Percentiles rank a stretch among this genome's conserved stretches.
Conservation (phyloP, 1,140 invertebrate species). For the Phenacoccus solenopsis region DNA sequence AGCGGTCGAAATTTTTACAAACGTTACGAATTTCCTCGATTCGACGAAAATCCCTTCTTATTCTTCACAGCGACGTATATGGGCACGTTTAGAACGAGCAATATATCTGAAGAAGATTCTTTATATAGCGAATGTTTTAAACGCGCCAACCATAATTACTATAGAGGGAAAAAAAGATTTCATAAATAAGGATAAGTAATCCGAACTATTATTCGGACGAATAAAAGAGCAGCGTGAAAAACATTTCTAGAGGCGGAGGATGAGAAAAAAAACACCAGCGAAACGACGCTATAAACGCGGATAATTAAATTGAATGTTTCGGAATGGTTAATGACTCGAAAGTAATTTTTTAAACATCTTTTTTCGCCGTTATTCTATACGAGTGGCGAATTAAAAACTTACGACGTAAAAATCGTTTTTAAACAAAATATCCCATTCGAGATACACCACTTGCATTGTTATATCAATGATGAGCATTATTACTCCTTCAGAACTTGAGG, state of each 20-base stretch:
- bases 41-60: too few species aligned
- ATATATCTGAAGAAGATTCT: too few species aligned
- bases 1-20: not conserved
- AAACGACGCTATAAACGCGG: not conserved
- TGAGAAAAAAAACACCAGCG: not conserved
- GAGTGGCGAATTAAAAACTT: not conserved
- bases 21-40: not conserved
- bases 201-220: not conserved
- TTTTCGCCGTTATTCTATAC: not conserved
- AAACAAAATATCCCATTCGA: too few species aligned
- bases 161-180: not conserved
- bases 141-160: too few species aligned
- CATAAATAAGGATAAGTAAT: not conserved
- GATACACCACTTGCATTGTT: too few species aligned
- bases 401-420: too few species aligned
- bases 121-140: too few species aligned
- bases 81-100: too few species aligned
- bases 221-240: not conserved
- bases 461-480: too few species aligned
- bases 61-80: too few species aligned
- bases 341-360: not conserved
- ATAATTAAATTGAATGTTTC: not conserved
- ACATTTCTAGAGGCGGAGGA: not conserved
- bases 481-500: too few species aligned
- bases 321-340: not conserved